These are phyloP conservation scores for Stratiolaelaps scimitus DNA, from an alignment of 1,140 invertebrate genomes.

Conservation along the genomic window DNA sequence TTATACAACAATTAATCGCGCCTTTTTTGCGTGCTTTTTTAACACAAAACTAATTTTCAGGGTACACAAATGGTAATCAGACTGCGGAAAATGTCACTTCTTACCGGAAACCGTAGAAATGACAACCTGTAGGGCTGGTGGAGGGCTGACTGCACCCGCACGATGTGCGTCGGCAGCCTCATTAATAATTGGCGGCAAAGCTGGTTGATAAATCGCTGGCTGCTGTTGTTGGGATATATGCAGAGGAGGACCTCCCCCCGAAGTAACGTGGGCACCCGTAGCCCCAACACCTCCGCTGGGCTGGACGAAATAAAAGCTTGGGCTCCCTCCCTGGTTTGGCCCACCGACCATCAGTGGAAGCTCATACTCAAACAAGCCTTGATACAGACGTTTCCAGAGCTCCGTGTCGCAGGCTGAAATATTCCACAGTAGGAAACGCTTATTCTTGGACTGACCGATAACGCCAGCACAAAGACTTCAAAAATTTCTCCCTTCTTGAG, in stretches of 20 bases:
- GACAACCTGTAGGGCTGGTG: background rate
- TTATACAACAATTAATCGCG: too few relatives aligned
- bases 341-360: slow-evolving; percentile 66
- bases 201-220: background rate
- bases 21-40: too few relatives aligned
- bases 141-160: slow-evolving; percentile 7
- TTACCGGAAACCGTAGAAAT: too few relatives aligned
- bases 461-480: background rate
- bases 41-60: too few relatives aligned
- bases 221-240: slow-evolving; percentile 23
- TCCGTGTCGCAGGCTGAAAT: slow-evolving; percentile 29
- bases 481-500: slow-evolving; percentile 26
- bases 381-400: slow-evolving; percentile 76
- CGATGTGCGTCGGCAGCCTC: background rate
- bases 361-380: slow-evolving; percentile 91
- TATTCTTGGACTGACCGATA: background rate
- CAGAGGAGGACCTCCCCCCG: too few relatives aligned
- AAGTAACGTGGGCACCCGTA: too few relatives aligned
- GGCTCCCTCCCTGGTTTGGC: slow-evolving; percentile 52
- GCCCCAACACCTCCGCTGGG: slow-evolving; percentile 68
- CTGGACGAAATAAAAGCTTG: slow-evolving; percentile 79
- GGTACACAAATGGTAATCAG: too few relatives aligned
- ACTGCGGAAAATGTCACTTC: too few relatives aligned
- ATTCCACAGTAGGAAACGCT: background rate
- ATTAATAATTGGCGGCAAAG: background rate